A percentile compares a stretch with the other conserved stretches of the same genome.
Conservation (phyloP, 1,140 invertebrate genomes). For the Micrasema longulum region DNA sequence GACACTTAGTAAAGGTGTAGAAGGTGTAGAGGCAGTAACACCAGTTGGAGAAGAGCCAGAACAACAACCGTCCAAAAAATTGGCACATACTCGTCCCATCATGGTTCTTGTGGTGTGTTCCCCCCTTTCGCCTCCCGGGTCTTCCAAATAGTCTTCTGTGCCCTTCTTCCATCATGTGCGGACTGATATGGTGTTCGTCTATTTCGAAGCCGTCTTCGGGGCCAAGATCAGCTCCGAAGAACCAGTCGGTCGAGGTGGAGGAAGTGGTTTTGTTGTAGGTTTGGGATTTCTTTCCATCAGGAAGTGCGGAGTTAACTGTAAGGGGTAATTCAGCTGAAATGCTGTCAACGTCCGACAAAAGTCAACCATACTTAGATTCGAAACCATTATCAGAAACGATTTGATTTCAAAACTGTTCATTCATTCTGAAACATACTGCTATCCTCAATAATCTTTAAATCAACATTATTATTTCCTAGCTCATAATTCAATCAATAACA, state of each 20-base stretch:
- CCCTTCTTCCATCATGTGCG: conserved; percentile 53
- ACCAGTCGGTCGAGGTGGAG: conserved; percentile 41
- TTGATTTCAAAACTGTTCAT: too few species aligned
- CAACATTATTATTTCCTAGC: too few species aligned
- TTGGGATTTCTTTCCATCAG: conserved; percentile 28
- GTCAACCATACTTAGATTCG: too few species aligned
- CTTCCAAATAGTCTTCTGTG: conserved; percentile 53
- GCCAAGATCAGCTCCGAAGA: conserved; percentile 45
- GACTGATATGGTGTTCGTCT: conserved; percentile 52
- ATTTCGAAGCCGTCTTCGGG: conserved; percentile 48
- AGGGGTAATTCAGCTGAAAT: conserved; percentile 34
- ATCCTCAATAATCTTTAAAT: too few species aligned
- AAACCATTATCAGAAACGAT: too few species aligned
- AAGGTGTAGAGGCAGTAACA: neutral
- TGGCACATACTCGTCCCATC: conserved; percentile 50
- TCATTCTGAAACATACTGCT: too few species aligned
- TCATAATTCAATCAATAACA: too few species aligned
- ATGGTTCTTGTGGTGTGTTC: conserved; percentile 53
- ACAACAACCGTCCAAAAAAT: conserved; percentile 27
- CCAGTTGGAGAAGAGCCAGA: neutral
- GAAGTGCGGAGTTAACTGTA: conserved; percentile 44
- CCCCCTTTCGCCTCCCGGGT: conserved; percentile 64
- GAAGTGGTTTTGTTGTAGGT: conserved; percentile 41
- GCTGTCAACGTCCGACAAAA: neutral
- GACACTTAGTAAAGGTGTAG: neutral